Percentiles rank a stretch among this genome's conserved stretches.
Evolutionary conservation across 2,797 vertebrate genomes (phyloP).

Genomic region (Bucorvus abyssinicus): DNA sequence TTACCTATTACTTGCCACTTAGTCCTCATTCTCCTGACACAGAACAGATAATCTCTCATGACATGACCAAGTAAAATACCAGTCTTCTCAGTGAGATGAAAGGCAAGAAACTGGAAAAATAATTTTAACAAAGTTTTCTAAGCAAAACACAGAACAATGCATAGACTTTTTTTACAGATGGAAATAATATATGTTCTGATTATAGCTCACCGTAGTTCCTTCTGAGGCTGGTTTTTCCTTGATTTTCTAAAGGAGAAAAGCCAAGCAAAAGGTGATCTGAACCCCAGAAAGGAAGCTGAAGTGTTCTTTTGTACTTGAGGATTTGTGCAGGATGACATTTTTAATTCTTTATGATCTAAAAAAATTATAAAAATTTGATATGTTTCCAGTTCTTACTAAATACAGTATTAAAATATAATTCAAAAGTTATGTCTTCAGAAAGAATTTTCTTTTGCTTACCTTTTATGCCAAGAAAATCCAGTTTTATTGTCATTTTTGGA

Average conservation of each 20-base stretch:
- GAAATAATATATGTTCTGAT: neutral
- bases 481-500: constrained; percentile 11
- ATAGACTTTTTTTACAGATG: neutral
- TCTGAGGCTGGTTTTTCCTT: constrained; percentile 54
- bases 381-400: neutral
- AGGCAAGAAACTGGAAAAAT: neutral
- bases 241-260: constrained; percentile 79
- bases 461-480: constrained; percentile 5
- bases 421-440: neutral
- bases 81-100: neutral
- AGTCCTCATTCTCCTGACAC: neutral
- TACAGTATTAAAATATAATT: neutral
- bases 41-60: neutral
- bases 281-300: constrained; percentile 62
- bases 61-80: neutral
- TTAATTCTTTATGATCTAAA: constrained; percentile 70
- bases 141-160: neutral
- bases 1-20: neutral
- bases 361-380: neutral
- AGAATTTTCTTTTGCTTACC: neutral
- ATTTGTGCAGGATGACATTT: constrained; percentile 62
- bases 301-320: constrained; percentile 57
- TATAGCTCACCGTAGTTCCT: constrained; percentile 69
- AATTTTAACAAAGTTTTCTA: neutral
- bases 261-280: constrained; percentile 76